Conservation (phyloP, 2,888 invertebrate genomes). For the Hirtodrosophila cameraria region DNA sequence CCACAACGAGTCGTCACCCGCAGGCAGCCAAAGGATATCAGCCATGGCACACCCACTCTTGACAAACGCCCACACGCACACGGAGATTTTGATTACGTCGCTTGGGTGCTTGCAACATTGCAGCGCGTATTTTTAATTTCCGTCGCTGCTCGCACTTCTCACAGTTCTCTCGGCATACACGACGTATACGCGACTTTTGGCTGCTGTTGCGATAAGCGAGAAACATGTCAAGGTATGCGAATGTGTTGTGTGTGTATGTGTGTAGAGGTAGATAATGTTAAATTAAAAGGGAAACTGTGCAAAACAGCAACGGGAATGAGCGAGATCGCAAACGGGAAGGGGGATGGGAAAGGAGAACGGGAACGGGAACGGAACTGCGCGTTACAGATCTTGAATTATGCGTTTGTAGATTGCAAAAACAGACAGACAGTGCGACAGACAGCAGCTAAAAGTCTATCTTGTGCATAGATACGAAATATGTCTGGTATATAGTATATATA, state of each 20-base stretch:
- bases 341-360: slow-evolving; percentile 32
- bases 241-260: slow-evolving; percentile 24
- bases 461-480: slow-evolving; percentile 52
- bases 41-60: slow-evolving; percentile 6
- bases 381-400: slow-evolving; percentile 76
- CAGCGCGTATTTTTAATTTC: slow-evolving; percentile 79
- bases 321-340: slow-evolving; percentile 27
- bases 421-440: slow-evolving; percentile 11
- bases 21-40: slow-evolving; percentile 20
- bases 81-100: slow-evolving; percentile 76
- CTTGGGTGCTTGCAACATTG: slow-evolving; percentile 75
- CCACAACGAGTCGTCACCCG: slow-evolving; percentile 60
- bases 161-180: slow-evolving; percentile 51
- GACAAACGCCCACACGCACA: slow-evolving; percentile 48
- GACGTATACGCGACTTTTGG: slow-evolving; percentile 61
- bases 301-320: slow-evolving; percentile 54
- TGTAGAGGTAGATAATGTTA: slow-evolving; percentile 69
- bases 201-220: slow-evolving; percentile 70
- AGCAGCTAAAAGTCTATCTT: slow-evolving; percentile 44
- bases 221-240: slow-evolving; percentile 72
- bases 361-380: slow-evolving; percentile 64
- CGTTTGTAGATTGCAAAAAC: slow-evolving; percentile 67
- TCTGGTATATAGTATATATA: too few relatives aligned
- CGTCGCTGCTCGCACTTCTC: slow-evolving; percentile 58
- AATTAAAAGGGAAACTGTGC: slow-evolving; percentile 77